These are phyloP conservation scores for Campopleginae sp. DNA, from an alignment of 2,888 invertebrate genomes.

Conservation along the genomic window DNA sequence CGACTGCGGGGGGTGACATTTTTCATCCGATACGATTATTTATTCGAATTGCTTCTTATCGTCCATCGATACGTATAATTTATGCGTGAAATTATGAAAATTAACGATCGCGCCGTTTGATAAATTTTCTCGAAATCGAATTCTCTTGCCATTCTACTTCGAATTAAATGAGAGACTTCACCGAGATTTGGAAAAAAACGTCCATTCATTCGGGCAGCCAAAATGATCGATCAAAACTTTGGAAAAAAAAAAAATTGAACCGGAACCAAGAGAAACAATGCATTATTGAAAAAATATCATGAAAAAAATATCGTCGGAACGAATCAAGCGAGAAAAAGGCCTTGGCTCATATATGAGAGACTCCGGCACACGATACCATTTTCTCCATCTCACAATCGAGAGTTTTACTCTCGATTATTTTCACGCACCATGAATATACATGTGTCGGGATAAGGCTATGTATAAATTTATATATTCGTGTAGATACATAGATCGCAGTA, in stretches of 20 bases:
- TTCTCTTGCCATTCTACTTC: not conserved
- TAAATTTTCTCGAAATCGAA: not conserved
- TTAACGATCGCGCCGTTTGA: not conserved
- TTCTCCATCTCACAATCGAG: slow-evolving; percentile 25
- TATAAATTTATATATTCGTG: not conserved
- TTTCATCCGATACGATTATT: not conserved
- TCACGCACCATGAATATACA: slow-evolving; percentile 10
- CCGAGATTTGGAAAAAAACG: not conserved
- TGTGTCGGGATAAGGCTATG: not conserved
- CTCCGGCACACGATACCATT: slow-evolving; percentile 8
- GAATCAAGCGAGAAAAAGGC: slow-evolving; percentile 12
- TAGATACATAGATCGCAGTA: not conserved
- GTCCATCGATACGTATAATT: not conserved
- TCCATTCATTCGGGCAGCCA: not conserved
- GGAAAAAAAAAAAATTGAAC: not conserved
- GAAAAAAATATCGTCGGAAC: not conserved
- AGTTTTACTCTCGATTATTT: slow-evolving; percentile 34
- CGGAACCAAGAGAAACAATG: not conserved
- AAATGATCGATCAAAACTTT: not conserved
- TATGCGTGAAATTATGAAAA: not conserved
- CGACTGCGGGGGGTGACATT: not conserved
- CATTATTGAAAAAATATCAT: not conserved
- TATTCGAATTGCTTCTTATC: not conserved
- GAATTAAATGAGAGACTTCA: not conserved
- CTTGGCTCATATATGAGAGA: slow-evolving; percentile 11